Percentiles rank a stretch among this genome's conserved stretches.
Conservation (phyloP, 2,113 vertebrate species). For the Amphilophus citrinellus region DNA sequence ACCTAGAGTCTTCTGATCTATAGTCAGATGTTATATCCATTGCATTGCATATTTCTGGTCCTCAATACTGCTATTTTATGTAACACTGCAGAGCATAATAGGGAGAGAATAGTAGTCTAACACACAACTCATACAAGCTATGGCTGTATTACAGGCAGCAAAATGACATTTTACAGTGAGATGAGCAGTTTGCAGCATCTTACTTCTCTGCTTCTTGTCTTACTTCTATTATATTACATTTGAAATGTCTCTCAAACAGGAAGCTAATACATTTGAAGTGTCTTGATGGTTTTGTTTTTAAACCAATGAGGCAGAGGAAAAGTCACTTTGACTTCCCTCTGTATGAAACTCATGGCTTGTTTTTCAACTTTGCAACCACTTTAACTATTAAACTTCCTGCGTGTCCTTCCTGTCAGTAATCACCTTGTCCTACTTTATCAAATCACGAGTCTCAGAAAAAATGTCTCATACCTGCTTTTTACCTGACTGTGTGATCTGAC, state of each 20-base stretch:
- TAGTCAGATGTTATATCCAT: neutral
- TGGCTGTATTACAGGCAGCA: neutral
- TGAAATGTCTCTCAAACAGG: no score
- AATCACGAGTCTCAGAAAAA: neutral
- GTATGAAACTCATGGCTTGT: neutral
- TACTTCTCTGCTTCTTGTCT: neutral
- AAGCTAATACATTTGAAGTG: no score
- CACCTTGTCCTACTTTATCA: slow-evolving; percentile 37
- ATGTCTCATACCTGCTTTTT: neutral
- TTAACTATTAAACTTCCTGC: neutral
- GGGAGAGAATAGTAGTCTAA: neutral
- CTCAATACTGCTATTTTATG: neutral
- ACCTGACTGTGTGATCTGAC: neutral
- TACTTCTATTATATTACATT: no score
- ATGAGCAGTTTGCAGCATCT: neutral
- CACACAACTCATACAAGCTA: neutral
- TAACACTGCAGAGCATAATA: neutral
- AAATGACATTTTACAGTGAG: neutral
- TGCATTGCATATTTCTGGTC: neutral
- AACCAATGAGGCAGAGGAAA: neutral
- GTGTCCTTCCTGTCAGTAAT: slow-evolving; percentile 27
- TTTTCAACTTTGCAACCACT: slow-evolving; percentile 1
- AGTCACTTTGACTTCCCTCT: neutral
- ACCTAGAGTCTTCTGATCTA: neutral
- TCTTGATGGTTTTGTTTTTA: slow-evolving; percentile 27